phyloP scores from a whole-genome alignment of 1,140 invertebrate genomes.

The Diprion similis region DNA sequence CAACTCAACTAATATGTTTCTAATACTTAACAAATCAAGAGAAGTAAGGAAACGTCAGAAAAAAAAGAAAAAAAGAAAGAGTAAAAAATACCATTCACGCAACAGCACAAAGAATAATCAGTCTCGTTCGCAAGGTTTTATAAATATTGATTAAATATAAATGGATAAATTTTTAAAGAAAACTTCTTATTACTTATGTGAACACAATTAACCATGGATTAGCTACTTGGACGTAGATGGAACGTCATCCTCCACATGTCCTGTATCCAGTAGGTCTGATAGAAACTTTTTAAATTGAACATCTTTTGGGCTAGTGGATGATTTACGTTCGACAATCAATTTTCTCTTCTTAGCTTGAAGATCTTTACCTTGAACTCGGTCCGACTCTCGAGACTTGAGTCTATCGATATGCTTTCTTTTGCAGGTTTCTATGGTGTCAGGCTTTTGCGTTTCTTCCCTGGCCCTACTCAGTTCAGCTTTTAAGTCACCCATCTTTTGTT shows the following conservation, averaged over 20 bases:
- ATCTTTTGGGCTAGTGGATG: slow-evolving; percentile 49
- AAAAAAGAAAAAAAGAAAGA: background rate
- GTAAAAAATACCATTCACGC: background rate
- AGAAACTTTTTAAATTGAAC: slow-evolving; percentile 59
- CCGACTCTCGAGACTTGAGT: slow-evolving; percentile 34
- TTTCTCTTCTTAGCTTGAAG: slow-evolving; percentile 56
- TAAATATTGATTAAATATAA: slow-evolving; percentile 2
- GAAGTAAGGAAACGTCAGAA: too few species aligned
- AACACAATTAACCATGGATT: background rate
- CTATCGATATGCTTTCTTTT: slow-evolving; percentile 51
- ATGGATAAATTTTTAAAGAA: background rate
- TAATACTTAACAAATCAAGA: too few species aligned
- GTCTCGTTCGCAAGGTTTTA: background rate
- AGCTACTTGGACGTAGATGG: slow-evolving; percentile 11
- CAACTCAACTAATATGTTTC: too few species aligned
- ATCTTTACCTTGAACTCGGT: slow-evolving; percentile 44
- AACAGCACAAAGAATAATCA: background rate
- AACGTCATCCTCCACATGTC: background rate
- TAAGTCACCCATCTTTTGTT: slow-evolving; percentile 64
- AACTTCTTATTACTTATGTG: slow-evolving; percentile 19
- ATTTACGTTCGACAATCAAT: slow-evolving; percentile 55
- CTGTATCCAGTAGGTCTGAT: slow-evolving; percentile 42
- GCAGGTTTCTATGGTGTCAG: slow-evolving; percentile 46
- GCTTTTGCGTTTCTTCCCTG: slow-evolving; percentile 54
- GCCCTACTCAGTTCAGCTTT: slow-evolving; percentile 61